A percentile compares a stretch with the other conserved stretches of the same genome.
phyloP scores from a whole-genome alignment of 2,113 vertebrate genomes.

The Nothobranchius furzeri region DNA sequence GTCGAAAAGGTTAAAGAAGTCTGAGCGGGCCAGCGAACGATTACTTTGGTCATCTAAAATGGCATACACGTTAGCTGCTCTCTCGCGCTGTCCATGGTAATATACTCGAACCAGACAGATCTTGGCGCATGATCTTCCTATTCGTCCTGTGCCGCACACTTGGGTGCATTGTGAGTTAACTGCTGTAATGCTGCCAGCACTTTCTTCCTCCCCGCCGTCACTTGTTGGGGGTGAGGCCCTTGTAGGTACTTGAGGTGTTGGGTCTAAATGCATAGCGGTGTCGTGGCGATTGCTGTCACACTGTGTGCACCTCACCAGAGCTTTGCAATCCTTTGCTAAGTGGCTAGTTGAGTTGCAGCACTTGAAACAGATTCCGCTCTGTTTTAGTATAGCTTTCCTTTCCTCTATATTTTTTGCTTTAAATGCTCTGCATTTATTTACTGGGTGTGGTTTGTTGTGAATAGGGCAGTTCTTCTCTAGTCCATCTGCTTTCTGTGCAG shows the following conservation, averaged over 20 bases:
- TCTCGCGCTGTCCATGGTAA: not conserved
- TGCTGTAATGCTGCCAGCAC: not conserved
- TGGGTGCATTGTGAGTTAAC: not conserved
- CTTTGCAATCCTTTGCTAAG: not conserved
- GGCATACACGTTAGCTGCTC: too few relatives aligned
- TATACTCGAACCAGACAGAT: slow-evolving; percentile 1
- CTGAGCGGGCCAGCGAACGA: too few relatives aligned
- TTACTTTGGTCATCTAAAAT: too few relatives aligned
- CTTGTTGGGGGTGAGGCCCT: not conserved
- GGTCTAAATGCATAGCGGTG: not conserved
- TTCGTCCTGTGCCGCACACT: not conserved
- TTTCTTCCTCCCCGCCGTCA: not conserved
- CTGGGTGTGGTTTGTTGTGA: too few relatives aligned
- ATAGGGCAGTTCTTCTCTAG: too few relatives aligned
- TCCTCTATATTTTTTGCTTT: too few relatives aligned
- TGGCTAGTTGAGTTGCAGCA: too few relatives aligned
- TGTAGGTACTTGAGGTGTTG: not conserved
- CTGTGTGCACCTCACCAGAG: not conserved
- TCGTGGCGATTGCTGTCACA: not conserved
- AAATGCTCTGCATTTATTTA: too few relatives aligned
- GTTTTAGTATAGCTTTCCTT: too few relatives aligned
- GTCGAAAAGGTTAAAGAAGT: too few relatives aligned
- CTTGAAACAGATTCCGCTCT: too few relatives aligned
- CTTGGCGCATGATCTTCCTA: not conserved
- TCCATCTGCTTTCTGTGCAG: too few relatives aligned